Percentiles rank a stretch among this genome's conserved stretches.
phyloP scores from a whole-genome alignment of 2,888 invertebrate species.

The Elaeidobius kamerunicus region DNA sequence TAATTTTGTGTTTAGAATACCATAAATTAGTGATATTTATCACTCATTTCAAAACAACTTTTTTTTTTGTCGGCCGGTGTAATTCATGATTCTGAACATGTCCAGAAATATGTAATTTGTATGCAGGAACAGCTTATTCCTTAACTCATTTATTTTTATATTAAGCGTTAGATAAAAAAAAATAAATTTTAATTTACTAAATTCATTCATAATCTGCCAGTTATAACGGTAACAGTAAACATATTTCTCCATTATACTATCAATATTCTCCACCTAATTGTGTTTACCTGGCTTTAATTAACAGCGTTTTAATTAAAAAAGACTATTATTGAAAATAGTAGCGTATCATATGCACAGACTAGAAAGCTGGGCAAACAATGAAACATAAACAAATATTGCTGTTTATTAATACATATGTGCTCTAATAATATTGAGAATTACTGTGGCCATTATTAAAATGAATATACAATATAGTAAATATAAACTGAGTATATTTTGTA shows the following conservation, averaged over 20 bases:
- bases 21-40: too few relatives aligned
- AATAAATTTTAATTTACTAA: not conserved
- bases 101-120: too few relatives aligned
- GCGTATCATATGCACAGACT: conserved; percentile 8
- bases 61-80: too few relatives aligned
- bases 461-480: not conserved
- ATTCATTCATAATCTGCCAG: conserved; percentile 5
- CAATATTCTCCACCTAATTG: conserved; percentile 3
- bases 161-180: not conserved
- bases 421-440: not conserved
- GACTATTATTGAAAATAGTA: conserved; percentile 9
- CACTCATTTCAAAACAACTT: too few relatives aligned
- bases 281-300: conserved; percentile 8
- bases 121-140: too few relatives aligned
- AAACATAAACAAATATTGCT: conserved; percentile 3
- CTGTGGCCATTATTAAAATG: too few relatives aligned
- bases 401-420: not conserved
- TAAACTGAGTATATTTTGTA: too few relatives aligned
- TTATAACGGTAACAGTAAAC: conserved; percentile 9
- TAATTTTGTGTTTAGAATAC: too few relatives aligned
- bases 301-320: conserved; percentile 10
- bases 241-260: conserved; percentile 8
- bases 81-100: too few relatives aligned
- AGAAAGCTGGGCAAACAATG: conserved; percentile 7
- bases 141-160: not conserved